phyloP scores from a whole-genome alignment of 2,888 invertebrate genomes.

The Morinoia aosen region DNA sequence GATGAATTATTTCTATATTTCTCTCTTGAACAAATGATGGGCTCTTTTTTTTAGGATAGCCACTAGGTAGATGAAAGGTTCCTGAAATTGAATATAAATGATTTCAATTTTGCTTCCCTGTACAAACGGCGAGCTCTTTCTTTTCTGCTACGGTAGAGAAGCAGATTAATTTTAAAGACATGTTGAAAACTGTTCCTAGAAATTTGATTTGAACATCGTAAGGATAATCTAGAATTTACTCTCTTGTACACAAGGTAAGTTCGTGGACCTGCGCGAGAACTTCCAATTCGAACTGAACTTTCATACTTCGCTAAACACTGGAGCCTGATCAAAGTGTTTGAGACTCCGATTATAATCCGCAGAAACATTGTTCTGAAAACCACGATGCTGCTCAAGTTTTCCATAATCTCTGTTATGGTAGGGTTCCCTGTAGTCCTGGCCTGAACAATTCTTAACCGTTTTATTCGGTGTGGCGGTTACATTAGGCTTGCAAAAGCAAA shows the following conservation, averaged over 20 bases:
- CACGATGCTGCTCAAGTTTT: background rate
- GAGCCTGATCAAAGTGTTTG: background rate
- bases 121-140: no score
- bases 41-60: no score
- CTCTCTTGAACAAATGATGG: no score
- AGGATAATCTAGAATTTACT: no score
- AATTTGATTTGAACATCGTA: background rate
- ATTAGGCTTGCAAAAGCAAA: conserved; percentile 4
- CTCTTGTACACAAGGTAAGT: background rate
- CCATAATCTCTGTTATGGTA: background rate
- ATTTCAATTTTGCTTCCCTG: no score
- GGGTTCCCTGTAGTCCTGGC: background rate
- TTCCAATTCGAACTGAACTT: background rate
- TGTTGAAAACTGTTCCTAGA: background rate
- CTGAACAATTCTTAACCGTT: background rate
- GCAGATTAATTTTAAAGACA: background rate
- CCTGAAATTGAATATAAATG: no score
- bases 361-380: background rate
- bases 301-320: background rate
- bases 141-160: background rate
- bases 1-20: no score
- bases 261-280: background rate
- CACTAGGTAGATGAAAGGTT: no score
- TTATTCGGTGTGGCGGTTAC: background rate
- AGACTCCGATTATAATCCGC: background rate